A percentile compares a stretch with the other conserved stretches of the same genome.
phyloP scores from a whole-genome alignment of 2,888 invertebrate genomes.

The Disparrhopalites patrizii region DNA sequence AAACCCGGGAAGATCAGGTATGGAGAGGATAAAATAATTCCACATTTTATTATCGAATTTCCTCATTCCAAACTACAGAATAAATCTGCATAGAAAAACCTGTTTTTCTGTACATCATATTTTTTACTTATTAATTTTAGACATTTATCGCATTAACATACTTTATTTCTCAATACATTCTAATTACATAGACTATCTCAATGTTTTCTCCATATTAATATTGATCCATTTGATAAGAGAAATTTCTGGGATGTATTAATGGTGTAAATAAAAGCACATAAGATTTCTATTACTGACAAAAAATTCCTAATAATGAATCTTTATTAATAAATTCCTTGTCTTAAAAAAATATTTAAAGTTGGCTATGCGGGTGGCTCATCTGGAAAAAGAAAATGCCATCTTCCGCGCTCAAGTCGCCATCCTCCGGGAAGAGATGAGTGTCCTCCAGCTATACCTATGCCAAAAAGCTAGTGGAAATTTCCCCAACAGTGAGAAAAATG shows the following conservation, averaged over 20 bases:
- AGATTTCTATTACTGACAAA: background rate
- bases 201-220: too few relatives aligned
- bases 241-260: too few relatives aligned
- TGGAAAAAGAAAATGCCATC: constrained; percentile 85
- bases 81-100: too few relatives aligned
- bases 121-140: too few relatives aligned
- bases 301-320: background rate
- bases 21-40: too few relatives aligned
- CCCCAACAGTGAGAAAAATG: background rate
- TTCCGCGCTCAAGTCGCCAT: constrained; percentile 76
- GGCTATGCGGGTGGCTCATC: constrained; percentile 73
- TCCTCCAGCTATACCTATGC: constrained; percentile 62
- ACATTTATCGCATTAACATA: too few relatives aligned
- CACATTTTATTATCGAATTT: too few relatives aligned
- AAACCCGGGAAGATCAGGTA: constrained; percentile 81
- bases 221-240: too few relatives aligned
- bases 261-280: background rate
- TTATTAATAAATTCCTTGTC: background rate
- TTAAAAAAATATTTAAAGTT: constrained; percentile 62
- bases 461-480: constrained; percentile 34
- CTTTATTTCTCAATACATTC: too few relatives aligned
- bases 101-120: too few relatives aligned
- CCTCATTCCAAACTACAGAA: too few relatives aligned
- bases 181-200: too few relatives aligned
- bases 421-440: constrained; percentile 71